phyloP scores from a whole-genome alignment of 2,113 vertebrate species.

The Anoplopoma fimbria region DNA sequence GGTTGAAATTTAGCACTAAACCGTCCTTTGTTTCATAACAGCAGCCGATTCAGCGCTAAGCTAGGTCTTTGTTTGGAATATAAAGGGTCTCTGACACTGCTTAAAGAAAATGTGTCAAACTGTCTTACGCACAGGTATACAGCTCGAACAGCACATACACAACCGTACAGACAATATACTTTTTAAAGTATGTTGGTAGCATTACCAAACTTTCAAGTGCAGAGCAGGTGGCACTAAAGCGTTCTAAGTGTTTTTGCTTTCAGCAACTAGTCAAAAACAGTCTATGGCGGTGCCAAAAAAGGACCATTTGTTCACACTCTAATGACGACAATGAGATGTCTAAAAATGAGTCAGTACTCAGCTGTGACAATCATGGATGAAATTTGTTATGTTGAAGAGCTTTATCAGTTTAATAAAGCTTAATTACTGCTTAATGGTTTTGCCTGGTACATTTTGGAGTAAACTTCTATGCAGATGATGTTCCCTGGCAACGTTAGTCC shows the following conservation, averaged over 20 bases:
- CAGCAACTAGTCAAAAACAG: not conserved
- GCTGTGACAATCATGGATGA: not conserved
- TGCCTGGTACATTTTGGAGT: not conserved
- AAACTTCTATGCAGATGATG: not conserved
- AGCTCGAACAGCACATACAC: not conserved
- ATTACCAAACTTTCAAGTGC: not conserved
- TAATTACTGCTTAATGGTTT: not conserved
- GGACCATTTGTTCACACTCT: not conserved
- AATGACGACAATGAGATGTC: not conserved
- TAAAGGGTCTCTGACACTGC: not conserved
- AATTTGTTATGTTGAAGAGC: not conserved
- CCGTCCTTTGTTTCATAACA: conserved; percentile 4
- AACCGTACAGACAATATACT: not conserved
- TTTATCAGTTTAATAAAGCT: not conserved
- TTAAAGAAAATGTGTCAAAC: conserved; percentile 6
- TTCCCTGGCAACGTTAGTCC: not conserved
- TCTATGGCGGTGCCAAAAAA: not conserved
- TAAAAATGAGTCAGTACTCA: not conserved
- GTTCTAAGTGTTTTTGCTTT: not conserved
- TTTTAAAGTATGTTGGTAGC: not conserved
- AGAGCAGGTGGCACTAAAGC: not conserved
- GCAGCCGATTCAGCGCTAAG: not conserved
- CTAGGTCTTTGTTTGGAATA: conserved; percentile 14
- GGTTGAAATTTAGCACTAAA: conserved; percentile 42
- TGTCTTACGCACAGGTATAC: not conserved